phyloP scores from a whole-genome alignment of 2,888 invertebrate genomes.

The Sabatieria punctata region DNA sequence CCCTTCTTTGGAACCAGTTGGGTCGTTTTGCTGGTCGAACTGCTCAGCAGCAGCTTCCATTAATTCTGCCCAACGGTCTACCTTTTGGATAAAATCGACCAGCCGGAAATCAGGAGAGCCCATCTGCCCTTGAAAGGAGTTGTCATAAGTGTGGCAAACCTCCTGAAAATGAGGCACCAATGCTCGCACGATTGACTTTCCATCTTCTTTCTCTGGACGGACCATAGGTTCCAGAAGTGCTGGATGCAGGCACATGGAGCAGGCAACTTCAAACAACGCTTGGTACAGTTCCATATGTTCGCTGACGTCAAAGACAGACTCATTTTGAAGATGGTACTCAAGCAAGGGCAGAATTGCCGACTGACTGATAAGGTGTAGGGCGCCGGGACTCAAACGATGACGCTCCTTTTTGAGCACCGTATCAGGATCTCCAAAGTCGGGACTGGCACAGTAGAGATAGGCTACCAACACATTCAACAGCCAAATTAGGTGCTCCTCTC shows the following conservation, averaged over 20 bases:
- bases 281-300: slow-evolving; percentile 29
- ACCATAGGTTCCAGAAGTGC: not conserved
- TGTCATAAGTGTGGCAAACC: slow-evolving; percentile 20
- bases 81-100: slow-evolving; percentile 23
- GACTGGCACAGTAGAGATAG: slow-evolving; percentile 15
- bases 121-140: slow-evolving; percentile 18
- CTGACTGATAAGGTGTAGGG: slow-evolving; percentile 4
- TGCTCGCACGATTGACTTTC: slow-evolving; percentile 21
- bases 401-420: not conserved
- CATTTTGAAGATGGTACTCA: slow-evolving; percentile 27
- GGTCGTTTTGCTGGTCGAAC: not conserved
- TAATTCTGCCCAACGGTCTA: slow-evolving; percentile 5
- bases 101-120: slow-evolving; percentile 25
- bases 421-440: slow-evolving; percentile 9
- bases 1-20: not conserved
- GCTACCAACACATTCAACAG: slow-evolving; percentile 22
- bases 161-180: slow-evolving; percentile 25
- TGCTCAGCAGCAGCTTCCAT: not conserved
- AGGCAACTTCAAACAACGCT: slow-evolving; percentile 23
- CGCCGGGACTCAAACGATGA: not conserved
- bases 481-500: slow-evolving; percentile 28
- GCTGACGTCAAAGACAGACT: slow-evolving; percentile 27
- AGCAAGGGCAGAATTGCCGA: slow-evolving; percentile 19
- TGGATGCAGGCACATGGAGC: slow-evolving; percentile 17
- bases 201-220: not conserved